Conservation (phyloP, 2,888 invertebrate species). For the Protonemura montana region DNA sequence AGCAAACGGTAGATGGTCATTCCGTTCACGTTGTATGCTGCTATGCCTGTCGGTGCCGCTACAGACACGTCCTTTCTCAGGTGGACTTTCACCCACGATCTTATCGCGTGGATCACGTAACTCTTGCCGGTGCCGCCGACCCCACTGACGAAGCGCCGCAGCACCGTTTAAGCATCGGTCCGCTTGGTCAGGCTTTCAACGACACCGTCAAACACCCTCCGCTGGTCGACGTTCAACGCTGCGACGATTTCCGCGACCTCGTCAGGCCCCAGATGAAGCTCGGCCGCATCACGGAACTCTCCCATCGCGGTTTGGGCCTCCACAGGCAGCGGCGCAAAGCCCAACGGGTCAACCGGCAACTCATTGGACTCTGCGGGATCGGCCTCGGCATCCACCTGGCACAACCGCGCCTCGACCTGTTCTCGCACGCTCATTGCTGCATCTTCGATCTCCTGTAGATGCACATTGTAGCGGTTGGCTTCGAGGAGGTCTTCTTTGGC, state of each 20-base stretch:
- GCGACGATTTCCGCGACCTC: constrained; percentile 50
- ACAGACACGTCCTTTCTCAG: constrained; percentile 53
- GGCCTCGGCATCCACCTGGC: neutral
- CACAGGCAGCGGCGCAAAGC: neutral
- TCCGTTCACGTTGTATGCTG: constrained; percentile 56
- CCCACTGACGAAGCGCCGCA: constrained; percentile 52
- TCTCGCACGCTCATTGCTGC: neutral
- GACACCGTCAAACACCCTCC: constrained; percentile 51
- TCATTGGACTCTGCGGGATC: neutral
- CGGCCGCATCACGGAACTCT: neutral
- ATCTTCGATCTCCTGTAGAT: neutral
- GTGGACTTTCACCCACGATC: constrained; percentile 52
- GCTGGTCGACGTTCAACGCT: constrained; percentile 53
- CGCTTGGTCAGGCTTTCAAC: neutral
- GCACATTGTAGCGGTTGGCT: neutral
- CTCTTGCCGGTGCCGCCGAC: constrained; percentile 54
- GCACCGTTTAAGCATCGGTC: constrained; percentile 29
- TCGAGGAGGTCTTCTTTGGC: neutral
- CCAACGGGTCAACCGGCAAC: neutral
- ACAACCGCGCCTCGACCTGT: neutral
- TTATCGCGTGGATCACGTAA: constrained; percentile 53
- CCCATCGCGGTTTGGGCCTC: neutral
- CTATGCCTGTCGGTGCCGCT: constrained; percentile 55
- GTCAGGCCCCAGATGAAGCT: constrained; percentile 47
- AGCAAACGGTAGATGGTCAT: too few species aligned